Evolutionary conservation across 92 coral and sea anemone genomes (phyloP), one percentile per base, ranked within the genome.

Genomic region (Pocillopora grandis): DNA sequence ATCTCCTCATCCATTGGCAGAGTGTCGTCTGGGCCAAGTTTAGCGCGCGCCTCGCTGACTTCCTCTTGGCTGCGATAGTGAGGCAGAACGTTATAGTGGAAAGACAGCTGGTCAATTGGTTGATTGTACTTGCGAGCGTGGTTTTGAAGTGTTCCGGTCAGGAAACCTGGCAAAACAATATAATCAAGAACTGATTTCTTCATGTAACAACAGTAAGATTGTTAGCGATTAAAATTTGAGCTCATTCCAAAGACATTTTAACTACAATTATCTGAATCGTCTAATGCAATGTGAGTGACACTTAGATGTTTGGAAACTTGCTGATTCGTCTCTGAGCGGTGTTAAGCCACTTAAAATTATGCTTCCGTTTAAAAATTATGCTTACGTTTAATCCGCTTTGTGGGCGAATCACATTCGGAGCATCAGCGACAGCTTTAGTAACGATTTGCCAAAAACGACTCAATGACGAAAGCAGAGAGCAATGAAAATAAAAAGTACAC

Each of bases 61-160:
- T 94, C 99, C 85, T 97, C 99, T 73, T 97, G 98, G 71, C 91
- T 89, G 48, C 99, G 98, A 80, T 94, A 97, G 48, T 84, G 86
- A 7, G 95, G 89, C 76, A 87, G 88, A n/a, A 97, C 92, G 80
- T 92, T 97, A 84, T 80, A 97, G 89, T 87, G 92, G 89, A 97
- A 97, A 35, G 99, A 94, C 66, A 97, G 93, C 88, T 97, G 98
- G 87, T 97, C 99, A 75, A 97, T 97, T 21, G 99, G 99, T 23
- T 81, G 95, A 87, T 97, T 97, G 94, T 97, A 97, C 84, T 97
- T 97, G 37, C 99, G 97, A 78, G 99, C 98, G 93, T 97, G 99
- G 88, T 97, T 97, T 77, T 97, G 99, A 12, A 97, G 89, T 2
- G 99, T 89, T 16, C 99, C 99, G 23, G 99, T 97, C 33, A 97